Conservation (phyloP, 2,113 vertebrate genomes). For the human region GRCh38 chr22:30084001-30084500, state of each 20-base stretch:
- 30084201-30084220: neutral
- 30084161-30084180: neutral
- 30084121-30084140: neutral
- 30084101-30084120: slow-evolving; percentile 16
- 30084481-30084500: neutral
- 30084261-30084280: neutral
- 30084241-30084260: neutral
- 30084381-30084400: neutral
- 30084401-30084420: neutral
- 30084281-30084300: neutral
- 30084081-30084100: slow-evolving; percentile 40
- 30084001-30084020: neutral
- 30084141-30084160: neutral
- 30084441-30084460: neutral
- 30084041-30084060: neutral
- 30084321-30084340: neutral
- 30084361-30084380: neutral
- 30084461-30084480: neutral
- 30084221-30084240: neutral
- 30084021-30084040: slow-evolving; percentile 30
- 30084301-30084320: neutral
- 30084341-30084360: neutral
- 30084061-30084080: neutral
- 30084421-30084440: neutral
- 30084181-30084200: neutral